Base-by-base conservation (phyloP, 2,797 vertebrate genomes). In the Silurus aristotelis region DNA sequence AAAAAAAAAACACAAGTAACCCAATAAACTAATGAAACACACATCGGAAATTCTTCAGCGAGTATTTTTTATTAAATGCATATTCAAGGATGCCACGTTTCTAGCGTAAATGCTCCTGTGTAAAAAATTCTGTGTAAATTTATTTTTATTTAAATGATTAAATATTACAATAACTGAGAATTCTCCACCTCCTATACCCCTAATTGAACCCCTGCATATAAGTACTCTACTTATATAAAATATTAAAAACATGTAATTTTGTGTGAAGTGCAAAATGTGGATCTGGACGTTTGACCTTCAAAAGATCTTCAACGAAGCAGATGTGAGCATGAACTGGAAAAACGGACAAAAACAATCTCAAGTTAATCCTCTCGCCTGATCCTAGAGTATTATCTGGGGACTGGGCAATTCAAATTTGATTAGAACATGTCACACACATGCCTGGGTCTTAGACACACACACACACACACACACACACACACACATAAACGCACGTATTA, bases 391-490 rank as follows among this genome's bases (percentile, higher is more conserved):
- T 89, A 89, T 82, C 86, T 72, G 55, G 80, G 83, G 87, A 88
- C 85, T 77, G 75, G 68, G 83, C 80, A 80, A 89, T 87, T 85
- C 71, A 88, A 73, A 81, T 85, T 84, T 89, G 88, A 89, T 90
- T 91, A 88, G 46, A 15, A 55, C 75, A 86, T 82, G 70, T 80
- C 88, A 86, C 83, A 87, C 76, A 73, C 85, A 79, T 27, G 14
- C n/a, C 25, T 48, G n/a, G 38, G 15, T 27, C 31, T 66, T 3
- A 15, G 27, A 63, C 73, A 73, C 66, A 80, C 68, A 87, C 43
- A 52, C 68, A 81, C 83, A 52, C 64, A 55, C n/a, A 75, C 31
- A 52, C 52, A 17, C 15, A 75, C 52, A 75, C 77, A 77, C 68
- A 76, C 76, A 27, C 43, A 67, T n/a, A 31, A 6, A 67, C 58